phyloP scores from a whole-genome alignment of 2,797 vertebrate species.

The Salarias fasciatus region DNA sequence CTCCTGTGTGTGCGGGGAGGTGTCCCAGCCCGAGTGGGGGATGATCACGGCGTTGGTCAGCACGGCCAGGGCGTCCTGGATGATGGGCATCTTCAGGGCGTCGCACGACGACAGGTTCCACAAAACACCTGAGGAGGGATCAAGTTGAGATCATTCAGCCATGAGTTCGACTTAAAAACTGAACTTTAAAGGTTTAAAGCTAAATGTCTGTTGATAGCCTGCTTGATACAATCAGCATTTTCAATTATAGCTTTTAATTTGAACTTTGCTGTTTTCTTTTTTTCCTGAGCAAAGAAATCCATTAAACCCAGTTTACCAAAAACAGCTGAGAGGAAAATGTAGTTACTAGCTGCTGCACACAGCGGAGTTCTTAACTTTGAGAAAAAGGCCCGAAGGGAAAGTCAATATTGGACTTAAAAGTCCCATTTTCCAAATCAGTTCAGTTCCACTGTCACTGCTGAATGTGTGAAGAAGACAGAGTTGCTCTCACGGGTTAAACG shows the following conservation, averaged over 20 bases:
- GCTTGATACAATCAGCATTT: too few relatives aligned
- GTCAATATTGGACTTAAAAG: neutral
- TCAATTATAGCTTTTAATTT: too few relatives aligned
- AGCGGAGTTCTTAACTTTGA: neutral
- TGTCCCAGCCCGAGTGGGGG: slow-evolving; percentile 98
- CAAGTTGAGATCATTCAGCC: too few relatives aligned
- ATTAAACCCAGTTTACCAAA: too few relatives aligned
- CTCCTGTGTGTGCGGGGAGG: slow-evolving; percentile 91
- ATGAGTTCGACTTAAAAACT: too few relatives aligned
- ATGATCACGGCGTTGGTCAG: slow-evolving; percentile 98
- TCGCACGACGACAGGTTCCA: slow-evolving; percentile 99
- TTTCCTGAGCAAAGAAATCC: too few relatives aligned
- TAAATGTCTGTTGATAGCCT: too few relatives aligned
- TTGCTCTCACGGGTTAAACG: too few relatives aligned
- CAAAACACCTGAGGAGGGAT: slow-evolving; percentile 79
- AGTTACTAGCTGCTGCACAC: neutral
- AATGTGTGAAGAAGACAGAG: neutral
- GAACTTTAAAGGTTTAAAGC: too few relatives aligned
- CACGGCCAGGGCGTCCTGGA: slow-evolving; percentile 96
- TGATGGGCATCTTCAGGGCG: slow-evolving; percentile 99
- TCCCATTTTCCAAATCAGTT: neutral
- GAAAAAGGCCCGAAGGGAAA: neutral
- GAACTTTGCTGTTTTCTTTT: too few relatives aligned
- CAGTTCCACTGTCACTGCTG: neutral
- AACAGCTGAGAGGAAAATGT: neutral